phyloP scores from a whole-genome alignment of 2,888 invertebrate species.

The Siphlonurus alternatus region DNA sequence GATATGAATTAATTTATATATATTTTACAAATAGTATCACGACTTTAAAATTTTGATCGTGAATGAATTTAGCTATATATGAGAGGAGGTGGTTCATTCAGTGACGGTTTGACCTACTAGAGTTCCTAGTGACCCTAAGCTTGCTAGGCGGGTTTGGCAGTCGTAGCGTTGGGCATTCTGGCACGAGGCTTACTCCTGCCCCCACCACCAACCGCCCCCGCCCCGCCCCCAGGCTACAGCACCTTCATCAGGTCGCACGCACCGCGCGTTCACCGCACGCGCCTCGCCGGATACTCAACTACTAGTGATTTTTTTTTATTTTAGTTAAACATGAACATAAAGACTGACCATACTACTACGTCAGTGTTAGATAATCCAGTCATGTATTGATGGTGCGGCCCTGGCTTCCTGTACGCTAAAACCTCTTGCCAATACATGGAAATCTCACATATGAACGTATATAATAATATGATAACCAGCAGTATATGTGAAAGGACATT shows the following conservation, averaged over 20 bases:
- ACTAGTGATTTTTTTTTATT: not conserved
- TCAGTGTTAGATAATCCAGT: no score
- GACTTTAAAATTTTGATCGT: no score
- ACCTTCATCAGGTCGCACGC: not conserved
- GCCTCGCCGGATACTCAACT: not conserved
- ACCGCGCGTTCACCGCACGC: not conserved
- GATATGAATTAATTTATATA: no score
- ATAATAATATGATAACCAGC: not conserved
- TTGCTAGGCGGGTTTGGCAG: not conserved
- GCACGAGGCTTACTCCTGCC: not conserved
- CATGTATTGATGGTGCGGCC: not conserved
- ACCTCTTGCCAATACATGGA: not conserved
- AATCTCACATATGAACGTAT: not conserved
- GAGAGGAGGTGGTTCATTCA: not conserved
- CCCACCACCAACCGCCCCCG: not conserved
- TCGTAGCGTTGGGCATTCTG: not conserved
- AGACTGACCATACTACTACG: no score
- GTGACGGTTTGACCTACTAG: not conserved
- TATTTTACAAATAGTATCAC: no score
- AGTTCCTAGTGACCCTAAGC: not conserved
- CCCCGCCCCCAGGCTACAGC: not conserved
- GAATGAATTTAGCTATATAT: no score
- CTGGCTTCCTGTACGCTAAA: not conserved
- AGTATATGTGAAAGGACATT: not conserved
- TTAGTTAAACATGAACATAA: no score